phyloP scores from a whole-genome alignment of 1,140 invertebrate genomes.

The Zaprionus inermis region DNA sequence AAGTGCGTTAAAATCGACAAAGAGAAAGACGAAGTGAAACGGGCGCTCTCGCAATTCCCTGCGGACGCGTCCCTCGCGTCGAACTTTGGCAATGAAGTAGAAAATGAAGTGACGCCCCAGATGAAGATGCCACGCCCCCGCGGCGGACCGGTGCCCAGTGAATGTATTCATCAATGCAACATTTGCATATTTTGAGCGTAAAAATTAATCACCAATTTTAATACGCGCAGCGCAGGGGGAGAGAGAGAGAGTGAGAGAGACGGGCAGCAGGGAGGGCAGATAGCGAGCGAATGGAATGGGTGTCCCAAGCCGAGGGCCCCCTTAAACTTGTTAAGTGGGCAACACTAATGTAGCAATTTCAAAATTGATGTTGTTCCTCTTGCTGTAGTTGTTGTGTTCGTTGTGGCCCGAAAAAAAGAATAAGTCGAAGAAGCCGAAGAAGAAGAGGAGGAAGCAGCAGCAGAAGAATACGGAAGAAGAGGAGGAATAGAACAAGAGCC shows the following conservation, averaged over 20 bases:
- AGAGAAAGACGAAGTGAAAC: constrained; percentile 15
- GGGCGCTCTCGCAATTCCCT: constrained; percentile 54
- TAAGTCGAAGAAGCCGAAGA: constrained; percentile 1
- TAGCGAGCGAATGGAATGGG: background rate
- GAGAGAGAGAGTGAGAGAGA: too few relatives aligned
- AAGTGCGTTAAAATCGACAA: constrained; percentile 59
- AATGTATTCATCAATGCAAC: constrained; percentile 83
- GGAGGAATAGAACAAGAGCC: constrained; percentile 3
- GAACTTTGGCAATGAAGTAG: constrained; percentile 83
- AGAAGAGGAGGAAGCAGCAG: constrained; percentile 14
- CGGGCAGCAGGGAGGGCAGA: background rate
- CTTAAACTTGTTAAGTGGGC: constrained; percentile 83
- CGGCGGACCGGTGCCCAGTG: constrained; percentile 27
- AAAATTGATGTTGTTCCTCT: constrained; percentile 70
- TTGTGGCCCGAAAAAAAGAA: constrained; percentile 17
- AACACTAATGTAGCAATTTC: constrained; percentile 84
- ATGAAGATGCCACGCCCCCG: constrained; percentile 25
- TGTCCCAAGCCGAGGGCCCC: constrained; percentile 38
- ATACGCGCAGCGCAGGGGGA: constrained; percentile 65
- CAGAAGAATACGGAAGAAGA: constrained; percentile 15
- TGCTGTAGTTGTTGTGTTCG: constrained; percentile 10
- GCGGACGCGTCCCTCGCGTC: constrained; percentile 57
- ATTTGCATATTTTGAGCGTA: constrained; percentile 83
- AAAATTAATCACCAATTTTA: constrained; percentile 84
- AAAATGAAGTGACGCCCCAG: constrained; percentile 77